These are phyloP conservation scores for Pristiophorus japonicus DNA, from an alignment of 2,113 vertebrate species.

Conservation along the genomic window DNA sequence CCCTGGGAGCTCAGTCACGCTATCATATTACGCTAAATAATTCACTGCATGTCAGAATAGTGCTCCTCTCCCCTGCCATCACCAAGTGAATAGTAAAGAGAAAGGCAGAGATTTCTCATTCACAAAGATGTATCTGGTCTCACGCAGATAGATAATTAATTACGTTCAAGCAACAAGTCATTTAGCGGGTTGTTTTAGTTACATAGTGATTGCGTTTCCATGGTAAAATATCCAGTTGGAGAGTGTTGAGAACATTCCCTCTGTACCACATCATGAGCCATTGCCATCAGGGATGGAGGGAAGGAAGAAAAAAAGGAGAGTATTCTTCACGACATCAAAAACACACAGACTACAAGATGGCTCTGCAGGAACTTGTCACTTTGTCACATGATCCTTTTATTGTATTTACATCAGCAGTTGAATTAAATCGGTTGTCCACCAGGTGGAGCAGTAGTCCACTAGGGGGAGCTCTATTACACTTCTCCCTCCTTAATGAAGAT, in stretches of 20 bases:
- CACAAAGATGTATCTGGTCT: slow-evolving; percentile 25
- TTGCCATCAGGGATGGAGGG: neutral
- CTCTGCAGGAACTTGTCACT: too few species aligned
- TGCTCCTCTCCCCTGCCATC: neutral
- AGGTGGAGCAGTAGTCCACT: too few species aligned
- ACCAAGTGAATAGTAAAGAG: neutral
- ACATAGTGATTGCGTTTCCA: neutral
- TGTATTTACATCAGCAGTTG: too few species aligned
- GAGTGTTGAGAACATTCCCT: neutral
- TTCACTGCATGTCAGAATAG: neutral
- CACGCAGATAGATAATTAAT: neutral
- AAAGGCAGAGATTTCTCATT: slow-evolving; percentile 31
- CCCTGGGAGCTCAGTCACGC: neutral
- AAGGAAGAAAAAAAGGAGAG: neutral
- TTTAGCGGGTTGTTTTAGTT: neutral
- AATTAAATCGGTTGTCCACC: too few species aligned
- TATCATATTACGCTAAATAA: slow-evolving; percentile 15
- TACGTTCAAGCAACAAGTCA: neutral
- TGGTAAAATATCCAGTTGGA: neutral
- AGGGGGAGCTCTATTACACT: too few species aligned
- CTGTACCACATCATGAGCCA: neutral
- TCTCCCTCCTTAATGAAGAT: too few species aligned
- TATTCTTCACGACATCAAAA: too few species aligned
- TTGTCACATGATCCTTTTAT: too few species aligned
- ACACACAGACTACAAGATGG: too few species aligned